Percentiles rank a stretch among this genome's conserved stretches.
Conservation (phyloP, 1,140 invertebrate species). For the Meloidogyne chitwoodi region DNA sequence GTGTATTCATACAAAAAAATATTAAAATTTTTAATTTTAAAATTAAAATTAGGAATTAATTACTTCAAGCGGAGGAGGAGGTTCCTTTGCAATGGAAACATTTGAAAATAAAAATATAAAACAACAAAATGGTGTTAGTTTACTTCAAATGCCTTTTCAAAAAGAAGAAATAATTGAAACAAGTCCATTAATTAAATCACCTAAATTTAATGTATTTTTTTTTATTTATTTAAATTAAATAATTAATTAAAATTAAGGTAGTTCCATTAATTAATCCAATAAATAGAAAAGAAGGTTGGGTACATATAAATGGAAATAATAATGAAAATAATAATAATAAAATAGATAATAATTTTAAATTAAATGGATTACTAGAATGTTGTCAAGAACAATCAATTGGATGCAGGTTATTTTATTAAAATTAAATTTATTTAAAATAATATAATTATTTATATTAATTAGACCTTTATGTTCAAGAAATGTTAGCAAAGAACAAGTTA, state of each 20-base stretch:
- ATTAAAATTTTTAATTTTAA: too few relatives aligned
- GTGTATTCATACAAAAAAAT: too few relatives aligned
- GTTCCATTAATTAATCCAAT: not conserved
- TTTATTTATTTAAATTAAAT: not conserved
- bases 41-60: not conserved
- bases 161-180: not conserved
- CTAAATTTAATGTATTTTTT: constrained; percentile 15
- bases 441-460: not conserved
- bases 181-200: constrained; percentile 1
- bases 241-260: not conserved
- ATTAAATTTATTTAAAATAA: not conserved
- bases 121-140: not conserved
- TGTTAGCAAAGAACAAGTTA: constrained; percentile 29
- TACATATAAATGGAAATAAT: not conserved
- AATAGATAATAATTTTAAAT: not conserved
- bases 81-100: constrained; percentile 4
- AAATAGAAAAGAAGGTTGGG: not conserved
- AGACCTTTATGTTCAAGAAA: constrained; percentile 1
- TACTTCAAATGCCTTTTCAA: not conserved
- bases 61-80: not conserved
- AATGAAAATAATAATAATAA: not conserved
- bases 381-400: constrained; percentile 23
- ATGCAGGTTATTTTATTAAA: constrained; percentile 12
- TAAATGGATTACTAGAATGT: constrained; percentile 18
- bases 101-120: not conserved